Evolutionary conservation across 2,888 invertebrate species (phyloP), one percentile per base, ranked within the genome.

Genomic region (Plusia festucae): DNA sequence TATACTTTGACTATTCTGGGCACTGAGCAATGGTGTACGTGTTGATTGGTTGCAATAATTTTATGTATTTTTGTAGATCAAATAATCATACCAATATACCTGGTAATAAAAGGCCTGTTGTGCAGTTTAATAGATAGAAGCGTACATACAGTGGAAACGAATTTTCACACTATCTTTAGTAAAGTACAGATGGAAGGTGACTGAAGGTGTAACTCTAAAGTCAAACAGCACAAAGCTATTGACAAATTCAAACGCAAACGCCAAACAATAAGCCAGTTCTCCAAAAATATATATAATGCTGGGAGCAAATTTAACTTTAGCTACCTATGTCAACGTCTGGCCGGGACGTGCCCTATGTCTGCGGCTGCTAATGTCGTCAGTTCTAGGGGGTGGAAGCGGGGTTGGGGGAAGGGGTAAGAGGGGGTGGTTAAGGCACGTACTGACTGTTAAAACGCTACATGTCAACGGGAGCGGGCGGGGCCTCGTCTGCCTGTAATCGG

Each of bases 331-430:
- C 89, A 90, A 87, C 91, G 91, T 90, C 90, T 90, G 89, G 90
- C 87, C 84, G 89, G 86, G 87, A 90, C 91, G 90, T 93, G 93
- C 92, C 91, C 91, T 91, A 91, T 91, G 94, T 94, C 94, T 93
- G 94, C 91, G 93, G 93, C 92, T 91, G 93, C 93, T 94, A 94
- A 94, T 93, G 94, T 94, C 94, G 93, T 92, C 94, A 92, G 91
- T 85, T 92, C 81, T 80, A 81, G 85, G 85, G 85, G 74, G 65
- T 68, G 65, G 72, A 77, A 84, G 78, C 65, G 76, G 83, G 66
- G 56, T 59, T 55, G 24, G 60, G 65, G 55, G 68, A 73, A 62
- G 64, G 70, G 67, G 22, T n/a, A 15, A 73, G 63, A 55, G 73
- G 78, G 74, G 30, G 85, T 82, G 90, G 85, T 73, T 82, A 64